Percentiles rank a stretch among this genome's conserved stretches.
Evolutionary conservation across 2,888 invertebrate genomes (phyloP).

Genomic region (Tenthredo scrophulariae): DNA sequence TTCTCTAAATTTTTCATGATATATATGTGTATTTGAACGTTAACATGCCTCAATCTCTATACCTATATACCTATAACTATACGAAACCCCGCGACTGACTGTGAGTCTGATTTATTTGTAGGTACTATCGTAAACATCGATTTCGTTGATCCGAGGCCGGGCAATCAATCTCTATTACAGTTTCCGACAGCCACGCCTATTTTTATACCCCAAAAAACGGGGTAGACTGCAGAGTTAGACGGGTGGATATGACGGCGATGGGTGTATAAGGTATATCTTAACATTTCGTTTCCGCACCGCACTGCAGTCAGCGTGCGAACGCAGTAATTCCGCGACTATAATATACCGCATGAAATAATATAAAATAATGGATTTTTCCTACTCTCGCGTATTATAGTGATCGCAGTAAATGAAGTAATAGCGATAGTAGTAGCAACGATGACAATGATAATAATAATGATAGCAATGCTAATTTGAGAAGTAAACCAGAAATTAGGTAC

Average conservation of each 20-base stretch:
- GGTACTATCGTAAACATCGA: conserved; percentile 61
- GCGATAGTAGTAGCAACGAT: too few species aligned
- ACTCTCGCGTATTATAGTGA: too few species aligned
- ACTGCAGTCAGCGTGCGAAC: too few species aligned
- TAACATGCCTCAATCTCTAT: neutral
- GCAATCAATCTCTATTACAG: conserved; percentile 74
- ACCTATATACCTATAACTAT: neutral
- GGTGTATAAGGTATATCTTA: neutral
- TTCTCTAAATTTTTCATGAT: too few species aligned
- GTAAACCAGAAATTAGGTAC: too few species aligned
- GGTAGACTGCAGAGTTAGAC: neutral
- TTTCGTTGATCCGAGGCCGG: conserved; percentile 54
- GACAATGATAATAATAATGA: too few species aligned
- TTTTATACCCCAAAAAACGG: conserved; percentile 34
- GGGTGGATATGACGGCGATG: neutral
- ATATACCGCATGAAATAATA: too few species aligned
- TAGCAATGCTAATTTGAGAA: too few species aligned
- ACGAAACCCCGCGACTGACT: neutral
- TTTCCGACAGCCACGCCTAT: conserved; percentile 69
- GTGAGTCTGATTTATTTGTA: conserved; percentile 9
- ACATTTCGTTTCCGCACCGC: neutral
- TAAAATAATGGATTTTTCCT: too few species aligned
- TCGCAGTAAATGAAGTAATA: too few species aligned
- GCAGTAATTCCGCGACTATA: too few species aligned
- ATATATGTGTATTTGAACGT: neutral